Base-by-base conservation (phyloP, 2,797 vertebrate species). In the Sus cebifrons region DNA sequence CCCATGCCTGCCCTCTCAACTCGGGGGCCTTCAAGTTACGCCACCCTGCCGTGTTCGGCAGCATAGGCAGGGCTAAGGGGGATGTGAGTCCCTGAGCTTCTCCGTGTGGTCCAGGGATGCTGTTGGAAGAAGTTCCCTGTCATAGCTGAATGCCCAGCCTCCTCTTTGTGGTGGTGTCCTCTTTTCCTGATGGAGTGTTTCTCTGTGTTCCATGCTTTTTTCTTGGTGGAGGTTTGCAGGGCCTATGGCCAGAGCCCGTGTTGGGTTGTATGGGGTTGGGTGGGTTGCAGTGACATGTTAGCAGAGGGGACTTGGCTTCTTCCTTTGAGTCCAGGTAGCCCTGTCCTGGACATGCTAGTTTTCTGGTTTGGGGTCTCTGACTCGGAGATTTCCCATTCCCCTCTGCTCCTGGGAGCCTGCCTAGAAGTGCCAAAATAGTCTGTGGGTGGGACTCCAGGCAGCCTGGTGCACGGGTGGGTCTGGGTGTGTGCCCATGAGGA, bases 361-460 rank as follows among this genome's bases (percentile, higher is more conserved):
- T 65, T 54, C 64, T 87, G 52, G 40, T 86, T 20, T 79, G 89
- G 92, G 87, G 88, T 89, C 87, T 97, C 79, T 40, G 40, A 25
- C 74, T 78, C 65, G 73, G 32, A 82, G 25, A 64, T 75, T 86
- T 96, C 49, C 77, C 78, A 3, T 74, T 94, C 52, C 15, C 36
- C 64, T 96, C 58, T 89, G 64, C 44, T 73, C 75, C 27, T 82
- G 49, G 89, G 84, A 95, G 75, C 65, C 83, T 94, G 84, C 86
- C 86, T 77, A 3, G 70, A 74, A 36, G 23, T 71, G 56, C 92
- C 70, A 71, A 92, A 94, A 95, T 86, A 91, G 60, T 83, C 64
- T 40, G 7, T n/a, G 92, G 95, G 84, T 97, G 94, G 93, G 86
- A 93, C 54, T 29, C 81, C 23, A 62, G 91, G 96, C 94, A 40